Conservation (phyloP, 1,140 invertebrate species). For the Cydia splendana region DNA sequence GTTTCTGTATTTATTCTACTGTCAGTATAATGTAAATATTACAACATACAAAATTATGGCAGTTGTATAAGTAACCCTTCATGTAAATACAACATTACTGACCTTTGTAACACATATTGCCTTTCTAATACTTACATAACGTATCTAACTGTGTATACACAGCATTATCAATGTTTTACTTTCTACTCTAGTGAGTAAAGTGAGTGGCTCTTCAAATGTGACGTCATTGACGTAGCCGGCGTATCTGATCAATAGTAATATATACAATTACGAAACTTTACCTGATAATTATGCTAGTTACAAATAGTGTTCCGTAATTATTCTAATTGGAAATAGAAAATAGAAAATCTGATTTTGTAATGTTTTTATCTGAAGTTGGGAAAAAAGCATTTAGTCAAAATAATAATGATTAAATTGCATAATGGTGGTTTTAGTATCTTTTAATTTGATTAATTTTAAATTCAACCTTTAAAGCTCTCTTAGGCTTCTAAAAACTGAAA, state of each 20-base stretch:
- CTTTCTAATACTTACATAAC: constrained; percentile 29
- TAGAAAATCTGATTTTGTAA: too few relatives aligned
- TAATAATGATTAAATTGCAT: too few relatives aligned
- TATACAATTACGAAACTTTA: neutral
- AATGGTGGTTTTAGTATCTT: too few relatives aligned
- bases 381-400: too few relatives aligned
- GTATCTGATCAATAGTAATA: constrained; percentile 6
- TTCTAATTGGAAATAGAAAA: too few relatives aligned
- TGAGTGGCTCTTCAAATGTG: constrained; percentile 1
- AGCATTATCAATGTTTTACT: constrained; percentile 13
- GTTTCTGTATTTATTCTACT: neutral
- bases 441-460: too few relatives aligned
- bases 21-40: neutral
- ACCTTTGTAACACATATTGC: constrained; percentile 25
- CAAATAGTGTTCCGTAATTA: neutral
- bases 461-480: too few relatives aligned
- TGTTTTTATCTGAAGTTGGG: too few relatives aligned
- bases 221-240: neutral
- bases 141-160: neutral
- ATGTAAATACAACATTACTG: constrained; percentile 26
- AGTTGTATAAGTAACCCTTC: neutral
- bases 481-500: too few relatives aligned
- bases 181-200: constrained; percentile 2
- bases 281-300: neutral
- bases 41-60: neutral